Evolutionary conservation across 2,797 vertebrate species (phyloP).

Genomic region (Danio aesculapii): DNA sequence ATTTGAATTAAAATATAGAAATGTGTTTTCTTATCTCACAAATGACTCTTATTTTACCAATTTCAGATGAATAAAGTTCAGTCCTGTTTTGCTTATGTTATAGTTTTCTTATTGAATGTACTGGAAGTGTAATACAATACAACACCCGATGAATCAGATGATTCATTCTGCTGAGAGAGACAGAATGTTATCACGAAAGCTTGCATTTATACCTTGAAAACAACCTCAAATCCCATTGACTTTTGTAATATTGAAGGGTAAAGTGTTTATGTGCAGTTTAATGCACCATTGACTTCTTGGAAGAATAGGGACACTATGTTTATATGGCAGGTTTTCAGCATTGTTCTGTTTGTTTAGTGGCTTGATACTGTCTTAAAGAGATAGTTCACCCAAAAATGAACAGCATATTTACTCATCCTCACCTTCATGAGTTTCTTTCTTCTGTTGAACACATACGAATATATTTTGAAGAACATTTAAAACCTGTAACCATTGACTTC

Average conservation of each 20-base stretch:
- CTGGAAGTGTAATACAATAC: no score
- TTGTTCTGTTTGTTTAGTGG: not conserved
- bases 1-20: not conserved
- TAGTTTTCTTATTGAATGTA: not conserved
- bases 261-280: not conserved
- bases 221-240: not conserved
- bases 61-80: not conserved
- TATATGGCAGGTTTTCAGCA: not conserved
- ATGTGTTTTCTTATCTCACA: not conserved
- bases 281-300: not conserved
- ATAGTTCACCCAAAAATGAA: no score
- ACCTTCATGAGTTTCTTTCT: no score
- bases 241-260: not conserved
- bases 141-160: no score
- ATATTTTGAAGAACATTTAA: no score
- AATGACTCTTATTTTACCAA: no score
- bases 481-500: no score
- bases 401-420: no score
- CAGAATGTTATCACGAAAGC: not conserved
- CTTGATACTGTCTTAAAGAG: no score
- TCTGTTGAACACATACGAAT: no score
- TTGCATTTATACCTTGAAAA: not conserved
- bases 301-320: not conserved
- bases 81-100: not conserved
- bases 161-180: not conserved